Base-by-base conservation (phyloP, 2,888 invertebrate genomes). In the Coecobrya sp. region DNA sequence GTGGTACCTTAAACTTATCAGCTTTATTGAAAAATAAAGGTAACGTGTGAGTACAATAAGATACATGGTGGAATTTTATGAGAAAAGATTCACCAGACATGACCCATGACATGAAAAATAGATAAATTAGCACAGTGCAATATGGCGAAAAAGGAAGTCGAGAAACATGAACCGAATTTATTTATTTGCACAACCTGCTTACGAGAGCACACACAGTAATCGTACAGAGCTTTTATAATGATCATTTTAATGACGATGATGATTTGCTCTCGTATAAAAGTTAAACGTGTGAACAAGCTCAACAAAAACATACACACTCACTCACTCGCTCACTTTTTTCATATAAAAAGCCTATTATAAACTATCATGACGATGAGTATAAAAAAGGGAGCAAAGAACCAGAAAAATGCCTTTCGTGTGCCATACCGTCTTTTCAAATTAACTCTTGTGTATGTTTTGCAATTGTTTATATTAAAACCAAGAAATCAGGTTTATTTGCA, bases 201-300 rank as follows among this genome's bases (percentile, higher is more conserved):
- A 65, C n/a, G 1, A 10, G 65, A n/a, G n/a, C n/a, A n/a, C n/a
- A n/a, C n/a, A n/a, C 13, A 65, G 25, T 65, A 65, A 65, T 27
- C 27, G 65, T 16, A 65, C 0, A 19, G n/a, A 55, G 55, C 55
- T 55, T 16, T 55, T 13, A 42, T 1, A 49, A 49, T 49, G 49
- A 49, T 49, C 11, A 49, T 49, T 13, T 10, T 49, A 49, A 27
- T 59, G 7, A 19, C 19, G 59, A 25, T 36, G 70, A n/a, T 70
- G 36, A 16, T 5, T 16, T 11, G 1, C 0, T 70, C 11, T 27
- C 27, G 11, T 27, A 65, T 70, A 16, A 70, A 70, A 30, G 62
- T 49, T 25, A 59, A 76, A 87, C 87, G 87, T 87, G 87, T 62
- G 87, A 87, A 87, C 79, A 62, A 79, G 10, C 86, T 42, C 36